Conservation (phyloP, 2,888 invertebrate species). For the Tetranychus truncatus region DNA sequence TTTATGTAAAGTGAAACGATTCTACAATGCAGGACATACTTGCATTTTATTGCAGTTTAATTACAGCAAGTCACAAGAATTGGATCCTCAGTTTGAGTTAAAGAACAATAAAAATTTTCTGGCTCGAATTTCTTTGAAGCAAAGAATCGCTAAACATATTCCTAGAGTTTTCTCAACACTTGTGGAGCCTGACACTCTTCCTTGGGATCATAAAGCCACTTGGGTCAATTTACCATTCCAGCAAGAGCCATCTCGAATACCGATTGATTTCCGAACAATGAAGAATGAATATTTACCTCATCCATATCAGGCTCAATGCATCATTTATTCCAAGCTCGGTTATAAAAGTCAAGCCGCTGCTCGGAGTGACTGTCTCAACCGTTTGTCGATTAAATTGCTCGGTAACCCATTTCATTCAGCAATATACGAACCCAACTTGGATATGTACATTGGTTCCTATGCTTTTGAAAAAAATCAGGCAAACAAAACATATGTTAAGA, state of each 20-base stretch:
- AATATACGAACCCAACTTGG: not conserved
- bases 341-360: not conserved
- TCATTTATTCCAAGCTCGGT: not conserved
- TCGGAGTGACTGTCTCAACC: not conserved
- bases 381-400: not conserved
- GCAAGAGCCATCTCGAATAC: not conserved
- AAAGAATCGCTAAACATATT: not conserved
- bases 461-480: not conserved
- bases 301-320: not conserved
- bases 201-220: not conserved
- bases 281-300: not conserved
- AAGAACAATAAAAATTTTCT: not conserved
- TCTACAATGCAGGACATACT: not conserved
- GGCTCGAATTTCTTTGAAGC: not conserved
- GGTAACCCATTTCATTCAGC: not conserved
- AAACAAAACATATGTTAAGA: not conserved
- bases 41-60: not conserved
- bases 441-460: not conserved
- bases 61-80: not conserved
- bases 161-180: not conserved
- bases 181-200: not conserved
- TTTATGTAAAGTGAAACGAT: not conserved
- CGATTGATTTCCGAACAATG: not conserved
- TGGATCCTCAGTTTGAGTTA: not conserved
- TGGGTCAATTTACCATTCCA: not conserved